Evolutionary conservation across 2,888 invertebrate genomes (phyloP).

Genomic region (Tribolium freemani): DNA sequence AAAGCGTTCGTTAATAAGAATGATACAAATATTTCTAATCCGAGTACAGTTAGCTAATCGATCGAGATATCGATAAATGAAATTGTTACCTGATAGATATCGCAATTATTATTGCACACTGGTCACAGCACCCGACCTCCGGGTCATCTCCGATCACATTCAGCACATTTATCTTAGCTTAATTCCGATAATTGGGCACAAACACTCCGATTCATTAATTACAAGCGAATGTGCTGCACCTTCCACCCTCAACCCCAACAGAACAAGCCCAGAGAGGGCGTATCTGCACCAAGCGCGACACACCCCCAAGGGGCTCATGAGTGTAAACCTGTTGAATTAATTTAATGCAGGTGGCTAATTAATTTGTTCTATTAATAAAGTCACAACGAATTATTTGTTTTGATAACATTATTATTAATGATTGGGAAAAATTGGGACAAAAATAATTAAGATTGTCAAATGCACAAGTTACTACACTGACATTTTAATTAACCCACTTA

Average conservation of each 20-base stretch:
- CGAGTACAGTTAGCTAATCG: slow-evolving; percentile 29
- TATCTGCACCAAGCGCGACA: slow-evolving; percentile 37
- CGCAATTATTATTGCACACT: background rate
- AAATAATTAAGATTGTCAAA: background rate
- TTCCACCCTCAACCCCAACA: slow-evolving; percentile 35
- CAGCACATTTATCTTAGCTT: slow-evolving; percentile 21
- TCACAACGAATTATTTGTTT: background rate
- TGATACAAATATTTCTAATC: slow-evolving; percentile 16
- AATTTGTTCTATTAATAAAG: background rate
- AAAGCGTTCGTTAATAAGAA: slow-evolving; percentile 1
- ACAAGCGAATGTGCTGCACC: slow-evolving; percentile 23
- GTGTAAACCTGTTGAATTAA: slow-evolving; percentile 35
- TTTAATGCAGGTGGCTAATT: slow-evolving; percentile 29
- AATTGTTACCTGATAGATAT: slow-evolving; percentile 33
- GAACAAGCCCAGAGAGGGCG: slow-evolving; percentile 38
- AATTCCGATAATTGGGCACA: slow-evolving; percentile 12
- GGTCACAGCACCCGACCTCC: background rate
- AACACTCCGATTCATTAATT: slow-evolving; percentile 15
- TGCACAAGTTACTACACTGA: slow-evolving; percentile 4
- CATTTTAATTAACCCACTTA: slow-evolving; percentile 25
- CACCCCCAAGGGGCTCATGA: slow-evolving; percentile 24
- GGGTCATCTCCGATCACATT: background rate
- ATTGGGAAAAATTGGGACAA: background rate
- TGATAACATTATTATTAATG: background rate
- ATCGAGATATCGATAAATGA: slow-evolving; percentile 26